phyloP scores from a whole-genome alignment of 2,113 vertebrate species.

The Empidonax traillii region DNA sequence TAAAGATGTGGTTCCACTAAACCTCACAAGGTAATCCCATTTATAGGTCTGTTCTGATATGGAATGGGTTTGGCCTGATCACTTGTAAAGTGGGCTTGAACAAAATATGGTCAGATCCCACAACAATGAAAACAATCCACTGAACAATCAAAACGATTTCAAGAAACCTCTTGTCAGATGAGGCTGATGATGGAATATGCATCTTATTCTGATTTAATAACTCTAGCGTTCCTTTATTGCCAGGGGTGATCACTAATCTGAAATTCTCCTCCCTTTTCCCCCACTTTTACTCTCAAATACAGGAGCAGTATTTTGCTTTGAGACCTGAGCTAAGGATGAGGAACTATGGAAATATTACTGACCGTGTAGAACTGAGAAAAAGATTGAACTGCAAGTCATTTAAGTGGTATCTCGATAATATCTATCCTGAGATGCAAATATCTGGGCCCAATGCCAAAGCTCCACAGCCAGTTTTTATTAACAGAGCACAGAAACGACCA shows the following conservation, averaged over 20 bases:
- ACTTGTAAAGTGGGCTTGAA: neutral
- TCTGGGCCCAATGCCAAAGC: slow-evolving; percentile 81
- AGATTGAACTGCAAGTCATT: slow-evolving; percentile 88
- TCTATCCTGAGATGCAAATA: slow-evolving; percentile 96
- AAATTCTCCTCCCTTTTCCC: neutral
- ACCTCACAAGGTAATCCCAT: neutral
- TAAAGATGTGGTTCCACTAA: neutral
- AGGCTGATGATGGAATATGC: neutral
- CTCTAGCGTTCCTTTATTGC: neutral
- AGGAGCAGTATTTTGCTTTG: slow-evolving; percentile 95
- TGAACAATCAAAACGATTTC: neutral
- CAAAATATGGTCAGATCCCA: neutral
- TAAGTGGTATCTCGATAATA: slow-evolving; percentile 92
- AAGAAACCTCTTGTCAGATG: neutral
- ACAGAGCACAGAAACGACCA: slow-evolving; percentile 86
- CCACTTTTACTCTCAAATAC: neutral
- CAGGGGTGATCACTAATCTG: neutral
- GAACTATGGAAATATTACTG: slow-evolving; percentile 86
- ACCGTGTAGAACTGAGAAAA: slow-evolving; percentile 84
- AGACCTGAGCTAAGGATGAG: slow-evolving; percentile 87
- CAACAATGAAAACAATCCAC: neutral
- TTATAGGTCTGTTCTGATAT: fast-evolving
- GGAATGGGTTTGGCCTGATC: neutral
- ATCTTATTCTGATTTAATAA: neutral
- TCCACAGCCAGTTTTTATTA: slow-evolving; percentile 84